Percentiles rank a stretch among this genome's conserved stretches.
phyloP scores from a whole-genome alignment of 2,888 invertebrate species.

The Euplexia lucipara region DNA sequence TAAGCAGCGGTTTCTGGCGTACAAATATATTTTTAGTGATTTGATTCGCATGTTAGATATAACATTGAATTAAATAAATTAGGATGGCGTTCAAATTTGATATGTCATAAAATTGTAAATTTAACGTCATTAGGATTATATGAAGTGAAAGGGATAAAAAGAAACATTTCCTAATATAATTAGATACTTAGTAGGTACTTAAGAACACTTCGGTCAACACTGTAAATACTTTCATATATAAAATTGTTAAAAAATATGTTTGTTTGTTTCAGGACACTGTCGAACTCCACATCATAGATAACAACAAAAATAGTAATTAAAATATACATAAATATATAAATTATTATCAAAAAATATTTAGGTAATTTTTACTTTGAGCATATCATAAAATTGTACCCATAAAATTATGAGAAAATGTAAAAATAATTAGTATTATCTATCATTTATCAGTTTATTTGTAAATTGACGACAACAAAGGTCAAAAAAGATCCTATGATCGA shows the following conservation, averaged over 20 bases:
- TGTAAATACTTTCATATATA: too few relatives aligned
- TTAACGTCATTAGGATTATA: too few relatives aligned
- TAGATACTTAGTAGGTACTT: too few relatives aligned
- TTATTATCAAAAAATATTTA: constrained; percentile 49
- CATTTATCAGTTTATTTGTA: constrained; percentile 21
- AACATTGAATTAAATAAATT: too few relatives aligned
- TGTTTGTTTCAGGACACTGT: constrained; percentile 84
- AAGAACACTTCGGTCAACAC: too few relatives aligned
- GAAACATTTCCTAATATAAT: too few relatives aligned
- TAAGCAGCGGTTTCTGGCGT: too few relatives aligned
- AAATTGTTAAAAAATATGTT: constrained; percentile 14
- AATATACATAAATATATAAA: constrained; percentile 43
- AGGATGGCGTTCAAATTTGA: too few relatives aligned
- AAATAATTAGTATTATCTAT: constrained; percentile 26
- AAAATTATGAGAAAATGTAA: constrained; percentile 30
- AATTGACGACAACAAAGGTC: not conserved
- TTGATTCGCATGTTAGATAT: too few relatives aligned
- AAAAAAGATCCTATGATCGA: not conserved
- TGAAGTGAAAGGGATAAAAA: too few relatives aligned
- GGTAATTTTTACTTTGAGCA: constrained; percentile 68
- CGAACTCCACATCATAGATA: constrained; percentile 88
- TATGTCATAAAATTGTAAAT: too few relatives aligned
- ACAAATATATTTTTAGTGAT: too few relatives aligned
- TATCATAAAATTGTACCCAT: constrained; percentile 66
- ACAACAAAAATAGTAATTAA: constrained; percentile 69